A percentile compares a stretch with the other conserved stretches of the same genome.
Evolutionary conservation across 92 coral and sea anemone species (phyloP).

Genomic region (Galaxea fascicularis): DNA sequence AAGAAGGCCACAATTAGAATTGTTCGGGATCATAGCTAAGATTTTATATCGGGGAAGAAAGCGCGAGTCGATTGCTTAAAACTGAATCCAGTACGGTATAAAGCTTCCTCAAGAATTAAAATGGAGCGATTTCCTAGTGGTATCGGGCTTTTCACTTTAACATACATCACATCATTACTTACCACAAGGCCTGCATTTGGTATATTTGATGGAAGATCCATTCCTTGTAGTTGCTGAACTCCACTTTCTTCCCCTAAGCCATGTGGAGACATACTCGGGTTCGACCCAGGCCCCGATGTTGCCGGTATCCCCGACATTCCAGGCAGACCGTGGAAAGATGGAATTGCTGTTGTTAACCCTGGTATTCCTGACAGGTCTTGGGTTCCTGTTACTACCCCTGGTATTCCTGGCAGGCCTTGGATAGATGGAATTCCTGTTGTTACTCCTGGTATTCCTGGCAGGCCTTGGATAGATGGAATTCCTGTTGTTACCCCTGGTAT

Average conservation of each 20-base stretch:
- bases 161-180: conserved; percentile 10
- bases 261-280: not conserved
- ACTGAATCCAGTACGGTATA: too few relatives aligned
- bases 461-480: not conserved
- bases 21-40: not conserved
- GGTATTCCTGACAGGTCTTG: not conserved
- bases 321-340: too few relatives aligned
- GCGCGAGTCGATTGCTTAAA: too few relatives aligned
- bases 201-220: conserved; percentile 14
- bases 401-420: not conserved
- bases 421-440: not conserved
- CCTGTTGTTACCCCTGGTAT: not conserved
- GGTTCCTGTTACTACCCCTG: not conserved
- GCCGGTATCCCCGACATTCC: too few relatives aligned
- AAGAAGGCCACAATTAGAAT: not conserved
- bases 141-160: not conserved
- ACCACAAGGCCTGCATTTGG: conserved; percentile 62
- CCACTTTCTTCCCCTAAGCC: not conserved
- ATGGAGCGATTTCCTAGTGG: too few relatives aligned
- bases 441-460: not conserved
- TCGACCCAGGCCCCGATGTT: not conserved
- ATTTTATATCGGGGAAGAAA: too few relatives aligned
- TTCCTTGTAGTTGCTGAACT: not conserved
- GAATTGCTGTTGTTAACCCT: too few relatives aligned
- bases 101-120: too few relatives aligned